These are phyloP conservation scores for Drosophila nigromelanica DNA, from an alignment of 1,140 invertebrate species.

Conservation along the genomic window DNA sequence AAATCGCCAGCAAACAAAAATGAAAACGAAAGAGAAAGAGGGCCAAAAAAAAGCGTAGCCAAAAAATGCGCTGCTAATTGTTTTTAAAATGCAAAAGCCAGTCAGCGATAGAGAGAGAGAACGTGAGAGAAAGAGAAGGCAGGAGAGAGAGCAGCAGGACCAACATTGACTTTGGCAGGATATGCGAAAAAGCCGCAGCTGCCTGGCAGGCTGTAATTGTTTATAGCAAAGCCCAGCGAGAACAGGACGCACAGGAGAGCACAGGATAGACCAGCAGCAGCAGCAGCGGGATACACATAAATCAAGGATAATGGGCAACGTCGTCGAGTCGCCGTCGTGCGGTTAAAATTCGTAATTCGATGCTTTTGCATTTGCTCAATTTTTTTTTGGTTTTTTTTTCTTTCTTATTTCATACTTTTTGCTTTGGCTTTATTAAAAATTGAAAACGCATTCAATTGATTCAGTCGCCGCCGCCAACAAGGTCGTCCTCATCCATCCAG, in stretches of 20 bases:
- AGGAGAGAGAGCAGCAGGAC: conserved; percentile 42
- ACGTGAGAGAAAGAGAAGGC: conserved; percentile 1
- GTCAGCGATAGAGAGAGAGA: conserved; percentile 20
- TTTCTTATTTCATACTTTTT: conserved; percentile 45
- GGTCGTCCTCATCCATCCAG: conserved; percentile 65
- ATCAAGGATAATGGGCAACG: conserved; percentile 79
- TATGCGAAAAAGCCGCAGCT: conserved; percentile 74
- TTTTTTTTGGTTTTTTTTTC: conserved; percentile 23
- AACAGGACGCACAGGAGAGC: conserved; percentile 28
- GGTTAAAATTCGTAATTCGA: conserved; percentile 79
- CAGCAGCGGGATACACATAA: conserved; percentile 79
- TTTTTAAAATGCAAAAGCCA: conserved; percentile 80
- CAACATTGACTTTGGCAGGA: conserved; percentile 77
- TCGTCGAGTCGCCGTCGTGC: conserved; percentile 64
- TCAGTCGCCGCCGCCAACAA: conserved; percentile 64
- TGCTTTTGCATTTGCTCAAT: conserved; percentile 69
- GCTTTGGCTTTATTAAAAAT: conserved; percentile 75
- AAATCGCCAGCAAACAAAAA: conserved; percentile 51
- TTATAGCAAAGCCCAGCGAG: conserved; percentile 64
- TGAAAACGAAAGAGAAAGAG: conserved; percentile 57
- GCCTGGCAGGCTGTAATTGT: conserved; percentile 70
- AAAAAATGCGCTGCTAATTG: conserved; percentile 80
- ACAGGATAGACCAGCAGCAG: conserved; percentile 11
- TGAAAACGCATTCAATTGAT: conserved; percentile 82
- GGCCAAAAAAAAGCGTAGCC: conserved; percentile 56